Evolutionary conservation across 2,113 vertebrate species (phyloP), one percentile per base, ranked within the genome.

Genomic region (Marmota flaviventris): DNA sequence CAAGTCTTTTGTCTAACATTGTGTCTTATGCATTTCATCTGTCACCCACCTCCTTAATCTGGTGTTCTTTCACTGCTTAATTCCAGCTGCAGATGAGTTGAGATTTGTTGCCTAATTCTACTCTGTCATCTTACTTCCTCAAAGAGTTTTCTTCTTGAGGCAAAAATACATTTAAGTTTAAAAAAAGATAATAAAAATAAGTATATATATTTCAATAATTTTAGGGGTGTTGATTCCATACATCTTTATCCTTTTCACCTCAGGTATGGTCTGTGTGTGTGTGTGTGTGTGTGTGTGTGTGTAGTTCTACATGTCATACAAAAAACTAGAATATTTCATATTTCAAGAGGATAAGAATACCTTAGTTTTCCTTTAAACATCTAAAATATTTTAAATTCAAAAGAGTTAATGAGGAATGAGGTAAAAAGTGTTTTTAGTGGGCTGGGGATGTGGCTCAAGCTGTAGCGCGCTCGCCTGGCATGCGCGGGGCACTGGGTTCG

Each of bases 391-490:
- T 79, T 25, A 22, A 84, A 86, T 20, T 39, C 42, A 75, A 10
- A 97, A 29, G 65, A 76, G 32, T 85, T 93, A 22, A 85, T 87
- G 27, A 92, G 48, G n/a, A 97, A 95, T 78, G 67, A 61, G 77
- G 96, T 95, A 90, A 42, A 37, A 91, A 92, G 39, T 88, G 17
- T 95, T 85, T 7, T 89, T 88, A 51, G n/a, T 89, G 24, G 3
- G 45, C 45, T 45, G 45, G 45, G 8, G 45, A 45, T 45, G 45
- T 45, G 45, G 45, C 45, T 45, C 45, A 45, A 45, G 45, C 45
- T 45, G 45, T 45, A 45, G 45, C 1, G 45, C 8, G 45, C 45
- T 45, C 8, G 8, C 45, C 45, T 45, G 45, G 45, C 45, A 45
- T 45, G 45, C 45, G 8, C 45, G 8, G 45, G 45, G 8, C 45